A percentile compares a stretch with the other conserved stretches of the same genome.
Conservation (phyloP, 2,888 invertebrate genomes). For the Tenthredo scrophulariae region DNA sequence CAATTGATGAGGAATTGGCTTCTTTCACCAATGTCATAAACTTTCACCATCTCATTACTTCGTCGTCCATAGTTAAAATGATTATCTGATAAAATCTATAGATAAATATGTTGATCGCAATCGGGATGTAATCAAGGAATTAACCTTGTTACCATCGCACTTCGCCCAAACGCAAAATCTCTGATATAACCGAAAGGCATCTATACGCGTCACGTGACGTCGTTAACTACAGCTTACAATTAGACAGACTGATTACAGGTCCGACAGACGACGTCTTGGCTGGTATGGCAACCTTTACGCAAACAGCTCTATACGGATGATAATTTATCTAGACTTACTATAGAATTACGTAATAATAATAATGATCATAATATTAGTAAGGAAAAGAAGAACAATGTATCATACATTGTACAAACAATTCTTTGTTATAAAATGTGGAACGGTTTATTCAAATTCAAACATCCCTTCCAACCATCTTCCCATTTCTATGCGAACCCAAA, state of each 20-base stretch:
- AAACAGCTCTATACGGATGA: slow-evolving; percentile 17
- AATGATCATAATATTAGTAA: not conserved
- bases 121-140: not conserved
- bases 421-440: not conserved
- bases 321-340: slow-evolving; percentile 25
- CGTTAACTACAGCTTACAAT: slow-evolving; percentile 20
- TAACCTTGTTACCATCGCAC: slow-evolving; percentile 17
- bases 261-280: slow-evolving; percentile 21
- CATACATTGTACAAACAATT: not conserved
- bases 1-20: not conserved
- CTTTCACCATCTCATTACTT: not conserved
- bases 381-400: too few relatives aligned
- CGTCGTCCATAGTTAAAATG: not conserved
- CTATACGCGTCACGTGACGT: slow-evolving; percentile 24
- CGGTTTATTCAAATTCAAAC: not conserved
- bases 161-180: slow-evolving; percentile 12
- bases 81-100: not conserved
- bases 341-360: not conserved
- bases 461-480: not conserved
- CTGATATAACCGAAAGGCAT: not conserved
- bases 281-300: slow-evolving; percentile 14
- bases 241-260: slow-evolving; percentile 32
- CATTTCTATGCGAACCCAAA: not conserved
- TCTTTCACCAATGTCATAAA: not conserved
- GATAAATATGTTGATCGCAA: slow-evolving; percentile 15